phyloP scores from a whole-genome alignment of 2,797 vertebrate genomes.

The Thamnophis elegans region DNA sequence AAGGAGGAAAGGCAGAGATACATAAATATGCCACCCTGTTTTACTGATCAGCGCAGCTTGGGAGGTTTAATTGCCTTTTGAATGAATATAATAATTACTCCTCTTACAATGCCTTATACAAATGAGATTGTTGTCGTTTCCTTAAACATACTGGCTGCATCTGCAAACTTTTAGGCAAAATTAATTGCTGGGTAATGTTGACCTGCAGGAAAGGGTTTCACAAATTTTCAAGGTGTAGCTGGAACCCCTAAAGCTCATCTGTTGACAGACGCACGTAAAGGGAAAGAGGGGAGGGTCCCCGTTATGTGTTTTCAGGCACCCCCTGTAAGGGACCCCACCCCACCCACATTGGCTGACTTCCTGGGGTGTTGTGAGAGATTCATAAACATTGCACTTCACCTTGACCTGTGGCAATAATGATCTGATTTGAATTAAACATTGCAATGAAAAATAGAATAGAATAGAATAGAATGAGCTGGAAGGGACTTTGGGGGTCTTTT shows the following conservation, averaged over 20 bases:
- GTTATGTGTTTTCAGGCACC: not conserved
- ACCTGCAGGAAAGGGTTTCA: not conserved
- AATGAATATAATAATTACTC: not conserved
- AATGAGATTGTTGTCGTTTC: slow-evolving; percentile 2
- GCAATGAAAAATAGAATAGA: not conserved
- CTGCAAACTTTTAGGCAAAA: not conserved
- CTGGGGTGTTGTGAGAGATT: not conserved
- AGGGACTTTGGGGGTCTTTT: no score
- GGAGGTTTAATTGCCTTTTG: slow-evolving; percentile 21
- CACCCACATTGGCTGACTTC: no score
- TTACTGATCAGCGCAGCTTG: not conserved
- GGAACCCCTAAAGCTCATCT: not conserved
- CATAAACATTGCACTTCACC: not conserved
- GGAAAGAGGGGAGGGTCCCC: not conserved
- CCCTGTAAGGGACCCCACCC: not conserved
- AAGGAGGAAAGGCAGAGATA: not conserved
- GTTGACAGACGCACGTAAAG: not conserved
- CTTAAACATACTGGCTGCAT: not conserved
- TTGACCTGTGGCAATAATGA: not conserved
- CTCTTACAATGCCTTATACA: not conserved
- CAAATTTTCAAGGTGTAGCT: not conserved
- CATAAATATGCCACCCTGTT: not conserved
- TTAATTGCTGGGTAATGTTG: not conserved
- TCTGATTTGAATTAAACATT: not conserved
- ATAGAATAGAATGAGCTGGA: no score